Evolutionary conservation across 2,888 invertebrate genomes (phyloP).

Genomic region (Ypsolopha sequella): DNA sequence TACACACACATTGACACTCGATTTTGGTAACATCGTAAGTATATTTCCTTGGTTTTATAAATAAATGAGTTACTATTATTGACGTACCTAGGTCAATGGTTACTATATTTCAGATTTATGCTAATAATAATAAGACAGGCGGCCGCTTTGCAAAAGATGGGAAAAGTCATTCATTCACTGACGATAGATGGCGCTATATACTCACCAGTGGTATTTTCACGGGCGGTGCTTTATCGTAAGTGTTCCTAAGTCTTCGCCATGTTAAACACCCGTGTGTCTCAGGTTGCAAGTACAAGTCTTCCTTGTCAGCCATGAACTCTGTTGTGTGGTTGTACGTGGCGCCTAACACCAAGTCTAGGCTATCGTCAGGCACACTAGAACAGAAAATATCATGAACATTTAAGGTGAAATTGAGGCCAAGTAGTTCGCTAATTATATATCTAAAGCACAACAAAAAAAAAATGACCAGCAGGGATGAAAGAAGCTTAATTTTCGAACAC

Average conservation of each 20-base stretch:
- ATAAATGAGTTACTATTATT: no score
- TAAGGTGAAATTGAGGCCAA: not conserved
- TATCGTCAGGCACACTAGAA: constrained; percentile 73
- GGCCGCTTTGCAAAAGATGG: no score
- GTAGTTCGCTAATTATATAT: no score
- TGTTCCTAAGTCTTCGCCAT: constrained; percentile 78
- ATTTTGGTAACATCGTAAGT: no score
- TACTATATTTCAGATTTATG: no score
- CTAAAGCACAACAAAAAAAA: not conserved
- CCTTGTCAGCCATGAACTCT: constrained; percentile 74
- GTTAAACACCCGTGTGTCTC: constrained; percentile 75
- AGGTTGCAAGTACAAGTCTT: constrained; percentile 75
- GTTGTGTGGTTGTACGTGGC: constrained; percentile 77
- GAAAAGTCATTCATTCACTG: no score
- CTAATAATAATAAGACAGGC: no score
- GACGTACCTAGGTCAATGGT: no score
- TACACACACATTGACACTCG: no score
- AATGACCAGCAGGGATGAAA: constrained; percentile 54
- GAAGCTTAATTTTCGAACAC: constrained; percentile 58
- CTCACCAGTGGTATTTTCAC: not conserved
- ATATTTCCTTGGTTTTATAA: no score
- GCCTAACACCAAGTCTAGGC: constrained; percentile 75
- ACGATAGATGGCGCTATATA: not conserved
- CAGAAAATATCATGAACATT: not conserved
- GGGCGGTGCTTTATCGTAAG: constrained; percentile 16